A percentile compares a stretch with the other conserved stretches of the same genome.
Evolutionary conservation across 1,140 invertebrate species (phyloP).

Genomic region (Tetramorium alpestre): DNA sequence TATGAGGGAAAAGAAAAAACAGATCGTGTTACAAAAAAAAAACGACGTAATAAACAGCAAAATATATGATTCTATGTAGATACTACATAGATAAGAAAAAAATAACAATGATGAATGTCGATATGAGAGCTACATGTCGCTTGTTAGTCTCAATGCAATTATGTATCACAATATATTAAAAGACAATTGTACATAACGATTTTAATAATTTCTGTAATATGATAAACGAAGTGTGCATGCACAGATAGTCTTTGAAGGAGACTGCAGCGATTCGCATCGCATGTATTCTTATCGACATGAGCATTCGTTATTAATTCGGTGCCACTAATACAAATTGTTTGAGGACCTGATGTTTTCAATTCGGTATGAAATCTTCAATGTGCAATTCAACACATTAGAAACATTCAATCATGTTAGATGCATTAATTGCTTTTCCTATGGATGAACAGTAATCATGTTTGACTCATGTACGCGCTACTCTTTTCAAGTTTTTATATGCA

Average conservation of each 20-base stretch:
- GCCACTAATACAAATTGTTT: conserved; percentile 56
- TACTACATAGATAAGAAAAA: conserved; percentile 50
- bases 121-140: conserved; percentile 67
- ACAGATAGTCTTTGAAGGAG: neutral
- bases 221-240: conserved; percentile 21
- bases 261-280: conserved; percentile 15
- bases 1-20: conserved; percentile 60
- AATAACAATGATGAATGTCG: conserved; percentile 56
- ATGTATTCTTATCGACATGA: conserved; percentile 62
- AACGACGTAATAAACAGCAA: conserved; percentile 63
- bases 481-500: conserved; percentile 57
- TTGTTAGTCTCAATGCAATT: conserved; percentile 64
- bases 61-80: conserved; percentile 64
- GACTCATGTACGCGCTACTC: conserved; percentile 9
- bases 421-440: conserved; percentile 32
- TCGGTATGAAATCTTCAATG: conserved; percentile 45
- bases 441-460: conserved; percentile 8
- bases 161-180: conserved; percentile 70
- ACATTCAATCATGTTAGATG: conserved; percentile 23
- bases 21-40: conserved; percentile 68
- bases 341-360: conserved; percentile 5
- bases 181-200: conserved; percentile 73
- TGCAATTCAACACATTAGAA: conserved; percentile 62
- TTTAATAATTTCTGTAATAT: conserved; percentile 72
- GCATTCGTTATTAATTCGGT: conserved; percentile 54